Evolutionary conservation across 2,888 invertebrate species (phyloP), one percentile per base, ranked within the genome.

Genomic region (Agelastica alni): DNA sequence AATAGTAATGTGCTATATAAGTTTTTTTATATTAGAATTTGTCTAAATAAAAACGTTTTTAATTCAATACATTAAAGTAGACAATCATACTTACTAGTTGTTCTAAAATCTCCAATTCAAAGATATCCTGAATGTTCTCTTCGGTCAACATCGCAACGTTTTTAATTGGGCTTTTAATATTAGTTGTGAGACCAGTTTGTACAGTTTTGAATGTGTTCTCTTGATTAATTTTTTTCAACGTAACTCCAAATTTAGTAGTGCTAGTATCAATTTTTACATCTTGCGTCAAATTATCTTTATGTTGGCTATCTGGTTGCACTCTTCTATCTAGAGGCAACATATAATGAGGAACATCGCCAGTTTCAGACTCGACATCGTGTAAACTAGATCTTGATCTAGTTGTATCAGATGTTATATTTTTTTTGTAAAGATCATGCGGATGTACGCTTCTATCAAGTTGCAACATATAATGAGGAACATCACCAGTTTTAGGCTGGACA

Each of bases 51-150:
- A n/a, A n/a, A n/a, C n/a, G n/a, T n/a, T n/a, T n/a, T n/a, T n/a
- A n/a, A n/a, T n/a, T n/a, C n/a, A n/a, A n/a, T n/a, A n/a, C n/a
- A n/a, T n/a, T n/a, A n/a, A n/a, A n/a, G n/a, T n/a, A n/a, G n/a
- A n/a, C n/a, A n/a, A n/a, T n/a, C n/a, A n/a, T n/a, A 80, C 81
- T 82, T 73, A 86, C 86, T 81, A 89, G 81, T 77, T 83, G 81
- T 76, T 89, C 89, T 53, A 90, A 79, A 64, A 87, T 78, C 68
- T 83, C 81, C 61, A 89, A 69, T 66, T 90, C 88, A 63, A 82
- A 86, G 59, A 90, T 86, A 62, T 88, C 85, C 75, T 90, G 89
- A 62, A 90, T 85, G 66, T 83, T 82, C 62, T 81, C 80, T 65
- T 80, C 72, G 18, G 67, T 70, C 10, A 66, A 28, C 4, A 9